Conservation (phyloP, 2,113 vertebrate genomes). For the Copsychus sechellarum region DNA sequence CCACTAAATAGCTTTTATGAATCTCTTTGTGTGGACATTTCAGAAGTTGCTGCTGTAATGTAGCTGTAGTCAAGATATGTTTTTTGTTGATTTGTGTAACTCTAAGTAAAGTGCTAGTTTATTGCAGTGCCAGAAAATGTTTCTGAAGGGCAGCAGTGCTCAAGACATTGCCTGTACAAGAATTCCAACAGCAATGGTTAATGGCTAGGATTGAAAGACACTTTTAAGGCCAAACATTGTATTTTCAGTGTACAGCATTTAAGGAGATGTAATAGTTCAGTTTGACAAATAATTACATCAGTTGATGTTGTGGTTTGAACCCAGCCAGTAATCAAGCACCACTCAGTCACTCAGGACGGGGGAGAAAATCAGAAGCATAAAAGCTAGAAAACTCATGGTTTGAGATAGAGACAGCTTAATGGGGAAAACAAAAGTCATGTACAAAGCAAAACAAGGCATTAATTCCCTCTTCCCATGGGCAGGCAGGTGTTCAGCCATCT, state of each 20-base stretch:
- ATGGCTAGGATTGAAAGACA: background rate
- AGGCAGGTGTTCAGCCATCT: background rate
- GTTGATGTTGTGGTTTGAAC: background rate
- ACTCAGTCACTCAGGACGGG: background rate
- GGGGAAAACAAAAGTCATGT: background rate
- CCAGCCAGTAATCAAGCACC: background rate
- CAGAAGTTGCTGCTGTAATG: background rate
- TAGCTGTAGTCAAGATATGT: background rate
- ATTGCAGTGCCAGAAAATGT: background rate
- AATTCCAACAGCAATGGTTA: background rate
- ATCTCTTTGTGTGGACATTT: background rate
- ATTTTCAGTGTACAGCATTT: background rate
- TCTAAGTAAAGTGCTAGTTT: background rate
- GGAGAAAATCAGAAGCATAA: background rate
- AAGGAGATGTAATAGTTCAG: background rate
- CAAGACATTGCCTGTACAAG: background rate
- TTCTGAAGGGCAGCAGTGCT: background rate
- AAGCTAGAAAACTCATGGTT: background rate
- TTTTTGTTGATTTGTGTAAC: background rate
- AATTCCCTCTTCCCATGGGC: background rate
- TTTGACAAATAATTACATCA: background rate
- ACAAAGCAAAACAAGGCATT: background rate
- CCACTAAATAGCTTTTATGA: background rate
- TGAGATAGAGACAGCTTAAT: background rate
- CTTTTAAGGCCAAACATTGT: background rate